These are phyloP conservation scores for Rhopalosiphum nymphaeae DNA, from an alignment of 2,888 invertebrate genomes.

Conservation along the genomic window DNA sequence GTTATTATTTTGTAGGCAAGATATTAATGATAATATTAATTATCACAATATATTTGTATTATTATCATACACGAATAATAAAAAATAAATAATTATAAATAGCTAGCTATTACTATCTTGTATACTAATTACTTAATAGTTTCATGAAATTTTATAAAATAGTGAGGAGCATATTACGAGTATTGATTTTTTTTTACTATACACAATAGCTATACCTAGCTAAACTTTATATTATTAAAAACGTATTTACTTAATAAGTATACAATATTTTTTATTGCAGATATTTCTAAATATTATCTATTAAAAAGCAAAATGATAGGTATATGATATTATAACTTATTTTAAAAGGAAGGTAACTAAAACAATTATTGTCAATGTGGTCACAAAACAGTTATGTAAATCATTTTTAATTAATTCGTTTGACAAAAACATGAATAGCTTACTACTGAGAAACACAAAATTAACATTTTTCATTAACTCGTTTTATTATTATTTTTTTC, in stretches of 20 bases:
- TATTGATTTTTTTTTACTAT: background rate
- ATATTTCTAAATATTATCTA: background rate
- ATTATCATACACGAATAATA: background rate
- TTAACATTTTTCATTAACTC: background rate
- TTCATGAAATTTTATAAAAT: background rate
- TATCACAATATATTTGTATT: background rate
- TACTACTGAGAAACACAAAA: background rate
- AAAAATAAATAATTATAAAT: no score
- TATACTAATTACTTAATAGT: background rate
- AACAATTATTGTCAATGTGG: background rate
- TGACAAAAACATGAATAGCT: background rate
- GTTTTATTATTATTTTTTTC: background rate
- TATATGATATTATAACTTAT: background rate
- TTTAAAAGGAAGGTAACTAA: background rate
- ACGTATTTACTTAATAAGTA: background rate
- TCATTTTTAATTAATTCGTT: background rate
- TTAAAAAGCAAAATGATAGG: background rate
- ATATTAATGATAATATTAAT: background rate
- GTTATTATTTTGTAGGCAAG: background rate
- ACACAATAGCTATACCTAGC: background rate
- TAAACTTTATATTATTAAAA: background rate
- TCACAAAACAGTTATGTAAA: background rate
- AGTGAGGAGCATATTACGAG: background rate
- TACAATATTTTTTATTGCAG: background rate
- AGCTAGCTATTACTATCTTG: no score